phyloP scores from a whole-genome alignment of 2,113 vertebrate genomes.

The Istiophorus platypterus region DNA sequence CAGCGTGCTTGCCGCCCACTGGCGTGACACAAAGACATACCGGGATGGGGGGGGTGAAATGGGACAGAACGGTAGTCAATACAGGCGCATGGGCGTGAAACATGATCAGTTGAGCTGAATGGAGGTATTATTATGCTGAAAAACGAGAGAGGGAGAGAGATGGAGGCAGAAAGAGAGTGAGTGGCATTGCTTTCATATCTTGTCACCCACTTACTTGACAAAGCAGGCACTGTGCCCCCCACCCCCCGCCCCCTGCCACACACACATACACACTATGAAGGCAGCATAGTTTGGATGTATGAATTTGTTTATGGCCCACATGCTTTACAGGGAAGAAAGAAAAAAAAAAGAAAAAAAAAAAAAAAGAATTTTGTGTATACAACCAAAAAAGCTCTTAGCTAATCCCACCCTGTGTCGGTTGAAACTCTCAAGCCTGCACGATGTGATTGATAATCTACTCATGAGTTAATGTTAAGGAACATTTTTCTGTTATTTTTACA shows the following conservation, averaged over 20 bases:
- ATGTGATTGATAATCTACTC: neutral
- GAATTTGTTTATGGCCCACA: conserved; percentile 56
- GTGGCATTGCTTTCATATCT: conserved; percentile 72
- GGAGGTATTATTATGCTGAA: conserved; percentile 67
- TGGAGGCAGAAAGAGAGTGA: conserved; percentile 44
- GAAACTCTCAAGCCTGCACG: neutral
- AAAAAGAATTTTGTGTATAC: conserved; percentile 17
- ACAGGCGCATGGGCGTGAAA: conserved; percentile 74
- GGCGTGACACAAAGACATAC: conserved; percentile 65
- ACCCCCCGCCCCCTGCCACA: no score
- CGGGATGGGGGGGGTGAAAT: conserved; percentile 58
- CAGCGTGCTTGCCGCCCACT: no score
- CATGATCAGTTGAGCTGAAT: conserved; percentile 71
- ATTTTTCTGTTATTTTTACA: neutral
- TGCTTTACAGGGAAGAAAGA: conserved; percentile 14
- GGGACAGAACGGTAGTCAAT: conserved; percentile 56
- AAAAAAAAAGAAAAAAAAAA: conserved; percentile 6
- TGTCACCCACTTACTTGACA: conserved; percentile 69
- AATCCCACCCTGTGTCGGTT: conserved; percentile 2
- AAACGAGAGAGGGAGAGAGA: conserved; percentile 6
- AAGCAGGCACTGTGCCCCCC: conserved; percentile 43
- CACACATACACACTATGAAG: conserved; percentile 28
- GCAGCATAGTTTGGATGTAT: conserved; percentile 61
- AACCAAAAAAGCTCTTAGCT: neutral
- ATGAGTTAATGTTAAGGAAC: neutral